phyloP scores from a whole-genome alignment of 35 echinoderm and acorn worm species.

The Ophioderma brevispina region DNA sequence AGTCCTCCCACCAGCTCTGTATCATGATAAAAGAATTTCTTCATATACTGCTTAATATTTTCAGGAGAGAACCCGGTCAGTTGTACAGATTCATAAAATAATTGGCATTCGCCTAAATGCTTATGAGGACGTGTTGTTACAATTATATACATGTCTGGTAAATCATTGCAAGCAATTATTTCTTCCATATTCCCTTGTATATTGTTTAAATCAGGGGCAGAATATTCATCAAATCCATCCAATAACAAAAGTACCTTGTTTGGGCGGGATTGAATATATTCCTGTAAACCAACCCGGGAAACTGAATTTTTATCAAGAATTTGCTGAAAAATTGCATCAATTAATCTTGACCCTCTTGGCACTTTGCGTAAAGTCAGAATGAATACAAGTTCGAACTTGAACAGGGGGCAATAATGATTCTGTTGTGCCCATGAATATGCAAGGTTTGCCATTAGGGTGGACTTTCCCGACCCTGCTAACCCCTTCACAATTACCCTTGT shows the following conservation, averaged over 20 bases:
- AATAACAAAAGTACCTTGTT: conserved; percentile 7
- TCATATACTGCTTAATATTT: neutral
- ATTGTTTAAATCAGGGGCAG: neutral
- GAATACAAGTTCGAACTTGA: neutral
- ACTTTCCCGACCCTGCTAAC: neutral
- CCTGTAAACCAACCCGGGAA: neutral
- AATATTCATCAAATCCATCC: conserved; percentile 22
- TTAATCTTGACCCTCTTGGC: neutral
- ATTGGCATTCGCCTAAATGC: conserved; percentile 6
- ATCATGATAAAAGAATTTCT: neutral
- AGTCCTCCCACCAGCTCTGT: neutral
- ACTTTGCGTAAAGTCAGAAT: neutral
- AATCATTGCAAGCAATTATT: neutral
- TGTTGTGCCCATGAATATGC: neutral
- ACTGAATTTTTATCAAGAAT: conserved; percentile 18
- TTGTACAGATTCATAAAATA: neutral
- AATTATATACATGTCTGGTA: neutral
- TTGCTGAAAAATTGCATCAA: conserved; percentile 11
- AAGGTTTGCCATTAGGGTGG: neutral
- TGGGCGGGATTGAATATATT: neutral
- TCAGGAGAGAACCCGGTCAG: neutral
- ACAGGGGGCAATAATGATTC: neutral
- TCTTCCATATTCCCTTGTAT: neutral
- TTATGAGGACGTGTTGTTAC: neutral
- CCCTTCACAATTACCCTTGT: neutral